phyloP scores from a whole-genome alignment of 2,888 invertebrate species.

The Meta bourneti region DNA sequence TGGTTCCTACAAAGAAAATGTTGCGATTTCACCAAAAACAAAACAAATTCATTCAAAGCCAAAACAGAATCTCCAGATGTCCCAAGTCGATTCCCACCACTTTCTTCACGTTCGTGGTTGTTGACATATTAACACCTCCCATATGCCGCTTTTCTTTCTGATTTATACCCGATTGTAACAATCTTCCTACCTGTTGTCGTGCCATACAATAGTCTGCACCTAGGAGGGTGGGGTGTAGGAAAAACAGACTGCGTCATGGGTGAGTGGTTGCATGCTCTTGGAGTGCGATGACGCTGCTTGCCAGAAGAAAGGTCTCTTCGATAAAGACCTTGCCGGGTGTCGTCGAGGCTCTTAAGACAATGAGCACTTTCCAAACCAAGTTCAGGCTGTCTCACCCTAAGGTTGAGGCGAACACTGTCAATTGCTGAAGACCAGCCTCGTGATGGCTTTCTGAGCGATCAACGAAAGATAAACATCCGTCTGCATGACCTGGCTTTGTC shows the following conservation, averaged over 20 bases:
- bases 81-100: neutral
- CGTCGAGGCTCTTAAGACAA: conserved; percentile 29
- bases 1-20: no score
- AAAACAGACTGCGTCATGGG: conserved; percentile 27
- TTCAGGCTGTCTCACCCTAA: neutral
- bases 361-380: conserved; percentile 11
- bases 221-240: conserved; percentile 1
- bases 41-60: neutral
- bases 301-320: neutral
- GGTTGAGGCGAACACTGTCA: neutral
- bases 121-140: conserved; percentile 14
- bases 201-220: conserved; percentile 7
- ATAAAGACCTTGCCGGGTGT: conserved; percentile 18
- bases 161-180: conserved; percentile 1
- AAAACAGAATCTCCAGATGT: neutral
- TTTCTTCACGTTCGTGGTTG: no score
- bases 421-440: conserved; percentile 16
- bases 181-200: conserved; percentile 1
- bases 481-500: neutral
- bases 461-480: conserved; percentile 19
- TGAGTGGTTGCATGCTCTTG: neutral
- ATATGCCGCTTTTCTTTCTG: neutral
- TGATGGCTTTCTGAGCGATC: conserved; percentile 6
- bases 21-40: no score
- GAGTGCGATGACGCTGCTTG: conserved; percentile 40